Evolutionary conservation across 2,888 invertebrate genomes (phyloP), one percentile per base, ranked within the genome.

Genomic region (Hydrotaea diabolus): DNA sequence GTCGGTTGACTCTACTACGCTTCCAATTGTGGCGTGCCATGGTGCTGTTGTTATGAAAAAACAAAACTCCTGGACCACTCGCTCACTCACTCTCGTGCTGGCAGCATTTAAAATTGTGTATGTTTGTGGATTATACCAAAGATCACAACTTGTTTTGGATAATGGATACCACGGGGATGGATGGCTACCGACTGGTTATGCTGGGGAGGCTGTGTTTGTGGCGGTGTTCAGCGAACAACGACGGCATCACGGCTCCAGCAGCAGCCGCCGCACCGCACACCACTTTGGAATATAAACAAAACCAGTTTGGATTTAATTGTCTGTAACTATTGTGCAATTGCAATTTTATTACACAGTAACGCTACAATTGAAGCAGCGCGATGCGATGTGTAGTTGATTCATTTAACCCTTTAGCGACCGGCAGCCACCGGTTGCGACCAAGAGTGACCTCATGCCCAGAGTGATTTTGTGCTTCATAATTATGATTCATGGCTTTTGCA

Each of bases 251-350:
- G 21, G 57, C 72, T 57, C 11, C 39, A 57, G 66, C 46, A 19
- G 11, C 55, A 39, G 21, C 69, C 66, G 83, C 75, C n/a, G n/a
- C n/a, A n/a, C n/a, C n/a, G 69, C 53, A 31, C 31, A 43, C 11
- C 71, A 53, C 64, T 80, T 71, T 62, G 62, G 31, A 31, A 4
- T 31, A 43, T 43, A 59, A 39, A 69, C 39, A 43, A 62, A 85
- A 85, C 81, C 76, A 57, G 84, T 85, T 85, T 85, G n/a, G 71
- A 43, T 62, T 82, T 79, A 79, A 76, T 69, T 55, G 73, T 73
- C 78, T 79, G 59, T 79, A 69, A 79, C 76, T 81, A 85, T 81
- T 81, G 84, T 85, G 81, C 81, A 85, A 82, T 81, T 82, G 75
- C 79, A 79, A 79, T 72, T 78, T 73, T 23, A 39, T 66, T 81